phyloP scores from a whole-genome alignment of 2,797 vertebrate genomes.

The Netta rufina region DNA sequence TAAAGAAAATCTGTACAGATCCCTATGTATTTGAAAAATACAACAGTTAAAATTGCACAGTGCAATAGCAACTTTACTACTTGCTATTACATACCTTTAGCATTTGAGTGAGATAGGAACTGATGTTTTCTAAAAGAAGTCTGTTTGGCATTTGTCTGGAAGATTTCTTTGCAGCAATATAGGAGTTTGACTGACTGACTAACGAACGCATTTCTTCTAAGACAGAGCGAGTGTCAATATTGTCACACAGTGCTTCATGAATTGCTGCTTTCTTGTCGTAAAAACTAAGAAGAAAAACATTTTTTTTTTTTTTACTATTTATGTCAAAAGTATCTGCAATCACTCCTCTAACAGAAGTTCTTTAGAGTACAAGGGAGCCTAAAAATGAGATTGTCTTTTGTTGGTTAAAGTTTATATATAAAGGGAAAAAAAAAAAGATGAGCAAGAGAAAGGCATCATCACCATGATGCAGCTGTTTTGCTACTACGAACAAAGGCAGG shows the following conservation, averaged over 20 bases:
- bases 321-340: neutral
- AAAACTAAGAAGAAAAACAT: slow-evolving; percentile 80
- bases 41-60: neutral
- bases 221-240: slow-evolving; percentile 89
- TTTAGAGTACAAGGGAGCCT: neutral
- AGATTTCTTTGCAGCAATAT: slow-evolving; percentile 88
- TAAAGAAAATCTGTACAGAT: neutral
- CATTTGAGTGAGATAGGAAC: slow-evolving; percentile 89
- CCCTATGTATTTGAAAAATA: neutral
- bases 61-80: neutral
- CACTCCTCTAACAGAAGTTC: too few species aligned
- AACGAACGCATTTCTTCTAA: slow-evolving; percentile 93
- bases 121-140: slow-evolving; percentile 84
- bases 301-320: neutral
- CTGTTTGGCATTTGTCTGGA: slow-evolving; percentile 85
- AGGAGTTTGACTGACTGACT: slow-evolving; percentile 91
- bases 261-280: slow-evolving; percentile 84
- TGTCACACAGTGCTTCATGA: slow-evolving; percentile 94
- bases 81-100: slow-evolving; percentile 84
- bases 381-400: neutral
- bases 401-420: neutral
- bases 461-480: neutral
- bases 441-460: neutral
- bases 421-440: neutral
- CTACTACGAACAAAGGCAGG: neutral